These are phyloP conservation scores for Vombatus ursinus DNA, from an alignment of 2,113 vertebrate species.

Conservation along the genomic window DNA sequence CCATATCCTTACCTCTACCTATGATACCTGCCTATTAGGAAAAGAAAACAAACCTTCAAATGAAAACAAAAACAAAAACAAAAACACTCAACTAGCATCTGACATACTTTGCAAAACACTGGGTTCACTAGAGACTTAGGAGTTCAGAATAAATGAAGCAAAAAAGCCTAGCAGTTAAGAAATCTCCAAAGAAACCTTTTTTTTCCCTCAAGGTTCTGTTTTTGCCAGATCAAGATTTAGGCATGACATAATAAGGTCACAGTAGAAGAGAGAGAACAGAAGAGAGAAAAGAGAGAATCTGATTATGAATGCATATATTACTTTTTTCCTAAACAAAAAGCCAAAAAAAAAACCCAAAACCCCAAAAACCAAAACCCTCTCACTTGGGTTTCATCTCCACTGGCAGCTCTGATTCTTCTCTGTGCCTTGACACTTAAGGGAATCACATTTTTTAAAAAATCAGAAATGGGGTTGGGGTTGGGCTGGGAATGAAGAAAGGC, in stretches of 20 bases:
- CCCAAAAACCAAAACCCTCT: too few relatives aligned
- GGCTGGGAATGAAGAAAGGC: background rate
- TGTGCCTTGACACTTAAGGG: background rate
- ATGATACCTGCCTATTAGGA: background rate
- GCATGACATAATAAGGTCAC: conserved; percentile 47
- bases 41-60: background rate
- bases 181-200: background rate
- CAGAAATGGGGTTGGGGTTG: conserved; percentile 5
- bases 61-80: background rate
- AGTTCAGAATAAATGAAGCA: background rate
- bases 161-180: background rate
- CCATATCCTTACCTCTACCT: background rate
- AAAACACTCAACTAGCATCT: background rate
- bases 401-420: fast-evolving
- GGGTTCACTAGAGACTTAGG: background rate
- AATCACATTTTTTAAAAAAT: conserved; percentile 56
- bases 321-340: background rate
- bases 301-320: background rate
- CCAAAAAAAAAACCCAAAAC: background rate
- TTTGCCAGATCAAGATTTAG: background rate
- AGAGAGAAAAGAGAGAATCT: background rate
- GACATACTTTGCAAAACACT: fast-evolving
- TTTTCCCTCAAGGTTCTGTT: background rate
- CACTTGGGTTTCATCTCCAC: background rate
- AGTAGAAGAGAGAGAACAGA: fast-evolving